A percentile compares a stretch with the other conserved stretches of the same genome.
phyloP scores from a whole-genome alignment of 2,888 invertebrate genomes.

The Ellobium chinense region DNA sequence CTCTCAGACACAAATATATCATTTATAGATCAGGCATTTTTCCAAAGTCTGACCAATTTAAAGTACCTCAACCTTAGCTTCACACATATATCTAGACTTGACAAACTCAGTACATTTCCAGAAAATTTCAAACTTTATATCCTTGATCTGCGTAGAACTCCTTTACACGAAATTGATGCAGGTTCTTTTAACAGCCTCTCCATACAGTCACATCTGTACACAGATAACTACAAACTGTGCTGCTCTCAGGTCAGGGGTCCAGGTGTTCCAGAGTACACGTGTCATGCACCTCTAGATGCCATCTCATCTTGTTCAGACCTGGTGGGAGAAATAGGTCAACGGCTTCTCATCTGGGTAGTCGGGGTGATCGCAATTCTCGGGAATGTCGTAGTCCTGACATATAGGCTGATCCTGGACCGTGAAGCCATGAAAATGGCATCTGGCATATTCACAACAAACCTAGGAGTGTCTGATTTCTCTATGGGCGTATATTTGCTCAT shows the following conservation, averaged over 20 bases:
- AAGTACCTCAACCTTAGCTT: neutral
- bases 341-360: constrained; percentile 54
- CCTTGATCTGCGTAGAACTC: constrained; percentile 15
- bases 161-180: neutral
- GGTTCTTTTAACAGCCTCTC: constrained; percentile 1
- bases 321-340: constrained; percentile 49
- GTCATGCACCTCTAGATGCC: constrained; percentile 49
- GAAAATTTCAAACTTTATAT: neutral
- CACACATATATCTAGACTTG: neutral
- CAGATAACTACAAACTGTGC: constrained; percentile 33
- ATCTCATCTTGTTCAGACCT: constrained; percentile 61
- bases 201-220: neutral
- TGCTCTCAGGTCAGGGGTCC: constrained; percentile 11
- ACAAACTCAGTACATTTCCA: neutral
- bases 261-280: neutral
- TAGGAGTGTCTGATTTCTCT: too few species aligned
- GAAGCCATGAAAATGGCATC: too few species aligned
- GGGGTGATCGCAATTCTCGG: too few species aligned
- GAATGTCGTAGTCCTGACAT: too few species aligned
- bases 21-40: neutral
- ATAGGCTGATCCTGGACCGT: too few species aligned
- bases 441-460: too few species aligned
- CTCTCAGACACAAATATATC: constrained; percentile 9
- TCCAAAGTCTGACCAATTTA: neutral
- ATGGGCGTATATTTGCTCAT: too few species aligned